Conservation (phyloP, 2,888 invertebrate genomes). For the Hypselothyrea guttata region DNA sequence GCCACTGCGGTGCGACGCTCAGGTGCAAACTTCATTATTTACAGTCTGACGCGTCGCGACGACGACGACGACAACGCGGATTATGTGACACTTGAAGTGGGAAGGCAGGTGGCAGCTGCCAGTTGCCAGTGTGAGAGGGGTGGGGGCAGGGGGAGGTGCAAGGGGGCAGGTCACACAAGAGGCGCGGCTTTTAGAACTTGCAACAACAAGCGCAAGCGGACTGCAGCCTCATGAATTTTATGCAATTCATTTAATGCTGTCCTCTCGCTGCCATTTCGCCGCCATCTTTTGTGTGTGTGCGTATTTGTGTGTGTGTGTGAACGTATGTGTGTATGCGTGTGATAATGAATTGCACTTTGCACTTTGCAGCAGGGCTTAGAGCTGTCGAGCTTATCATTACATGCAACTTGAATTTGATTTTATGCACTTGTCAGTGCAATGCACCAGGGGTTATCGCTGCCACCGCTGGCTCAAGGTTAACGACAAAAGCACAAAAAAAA, state of each 20-base stretch:
- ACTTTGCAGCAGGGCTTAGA: conserved; percentile 5
- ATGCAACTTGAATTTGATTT: conserved; percentile 21
- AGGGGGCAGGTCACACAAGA: background rate
- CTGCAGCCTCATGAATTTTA: conserved; percentile 55
- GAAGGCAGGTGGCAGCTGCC: no score
- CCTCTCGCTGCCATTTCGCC: conserved; percentile 37
- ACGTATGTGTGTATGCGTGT: background rate
- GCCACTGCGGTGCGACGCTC: conserved; percentile 30
- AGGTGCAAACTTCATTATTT: conserved; percentile 78
- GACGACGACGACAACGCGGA: conserved; percentile 53
- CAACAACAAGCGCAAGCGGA: conserved; percentile 9
- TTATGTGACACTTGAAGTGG: conserved; percentile 37
- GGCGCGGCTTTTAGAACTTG: conserved; percentile 49
- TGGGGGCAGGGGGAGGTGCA: background rate
- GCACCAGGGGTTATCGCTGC: conserved; percentile 39
- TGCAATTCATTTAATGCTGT: conserved; percentile 73
- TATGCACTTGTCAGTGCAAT: conserved; percentile 30
- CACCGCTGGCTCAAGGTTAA: no score
- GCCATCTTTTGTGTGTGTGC: conserved; percentile 23
- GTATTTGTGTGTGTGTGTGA: conserved; percentile 3
- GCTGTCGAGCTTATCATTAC: conserved; percentile 29
- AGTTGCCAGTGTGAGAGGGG: background rate
- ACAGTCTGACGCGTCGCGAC: conserved; percentile 77
- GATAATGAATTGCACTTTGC: conserved; percentile 55
- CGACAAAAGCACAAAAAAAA: background rate